Base-by-base conservation (phyloP, 2,888 invertebrate species). In the Crematogaster levior region DNA sequence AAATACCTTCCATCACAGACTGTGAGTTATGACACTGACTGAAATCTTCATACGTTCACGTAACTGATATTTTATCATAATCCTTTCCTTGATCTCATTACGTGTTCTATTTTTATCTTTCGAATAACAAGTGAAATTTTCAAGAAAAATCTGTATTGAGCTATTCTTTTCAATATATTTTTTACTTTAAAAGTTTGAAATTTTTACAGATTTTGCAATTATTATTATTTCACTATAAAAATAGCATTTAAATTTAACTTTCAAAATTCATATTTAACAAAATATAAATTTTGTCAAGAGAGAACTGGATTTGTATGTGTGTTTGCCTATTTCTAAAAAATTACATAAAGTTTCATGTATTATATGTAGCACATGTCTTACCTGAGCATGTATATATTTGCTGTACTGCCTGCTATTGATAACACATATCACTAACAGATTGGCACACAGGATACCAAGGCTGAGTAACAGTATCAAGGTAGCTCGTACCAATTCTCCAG, bases 331-430 rank as follows among this genome's bases (percentile, higher is more conserved):
- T 43, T 30, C 15, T 60, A 4, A 61, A 58, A 30, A 68, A 3
- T 18, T 43, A 27, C 5, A 3, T 53, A 43, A 68, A 46, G 21
- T 6, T 61, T 9, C 12, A 51, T n/a, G 43, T 18, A 18, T 24
- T 40, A 63, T 1, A 63, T 63, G n/a, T 56, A 24, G n/a, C n/a
- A n/a, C n/a, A 3, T 2, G 27, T 56, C 37, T 74, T 37, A 89
- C 98, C 97, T 98, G 98, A 91, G 97, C 97, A 93, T 98, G 98
- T 91, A 98, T 98, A 93, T 97, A 98, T 92, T 97, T 97, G 91
- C 97, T 96, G 94, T 97, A 98, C 85, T 97, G 96, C 73, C 97
- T 96, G 94, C 97, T 98, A 94, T 98, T 98, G 92, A 98, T 96
- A 68, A 98, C 98, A 90, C 97, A 96, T 88, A 98, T 97, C 40